Evolutionary conservation across 2,888 invertebrate genomes (phyloP), one percentile per base, ranked within the genome.

Genomic region (Odontocolon sp.): DNA sequence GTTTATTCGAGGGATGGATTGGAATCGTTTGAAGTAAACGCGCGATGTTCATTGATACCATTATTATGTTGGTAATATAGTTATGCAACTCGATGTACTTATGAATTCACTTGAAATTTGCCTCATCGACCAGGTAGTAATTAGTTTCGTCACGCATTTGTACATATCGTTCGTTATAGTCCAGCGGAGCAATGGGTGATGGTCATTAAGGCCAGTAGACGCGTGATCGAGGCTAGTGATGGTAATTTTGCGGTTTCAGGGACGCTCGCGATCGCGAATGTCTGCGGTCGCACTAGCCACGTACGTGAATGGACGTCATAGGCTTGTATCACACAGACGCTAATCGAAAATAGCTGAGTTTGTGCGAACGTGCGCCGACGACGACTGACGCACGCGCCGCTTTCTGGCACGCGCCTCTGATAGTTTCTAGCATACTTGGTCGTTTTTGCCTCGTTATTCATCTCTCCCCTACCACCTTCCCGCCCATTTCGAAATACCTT

Each of bases 331-430:
- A 69, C 82, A 84, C 84, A 81, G 82, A 80, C 80, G 75, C 81
- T 77, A 81, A 82, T 83, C 85, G 81, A 86, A 87, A 87, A 87
- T 87, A 87, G 82, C 83, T 81, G 83, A 82, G 87, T 86, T 59
- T 64, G 23, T 38, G 63, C 76, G 72, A 63, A 76, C 59, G 42
- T 47, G 31, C 33, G 79, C 80, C 86, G 83, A 78, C 81, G 80
- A 77, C 82, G 57, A 81, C 79, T 86, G 88, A 87, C 88, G 87
- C 87, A 86, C 87, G 87, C 84, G 82, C 82, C 82, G 66, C 38
- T 80, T 83, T 82, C 86, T 84, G 88, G 88, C 88, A 87, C 88
- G 88, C 87, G 88, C 87, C 87, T 61, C 47, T 84, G 79, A 77
- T 76, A 18, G 59, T 59, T 69, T 57, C 52, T 28, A 11, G 40